phyloP scores from a whole-genome alignment of 2,888 invertebrate genomes.

The Cheilosia scutellata region DNA sequence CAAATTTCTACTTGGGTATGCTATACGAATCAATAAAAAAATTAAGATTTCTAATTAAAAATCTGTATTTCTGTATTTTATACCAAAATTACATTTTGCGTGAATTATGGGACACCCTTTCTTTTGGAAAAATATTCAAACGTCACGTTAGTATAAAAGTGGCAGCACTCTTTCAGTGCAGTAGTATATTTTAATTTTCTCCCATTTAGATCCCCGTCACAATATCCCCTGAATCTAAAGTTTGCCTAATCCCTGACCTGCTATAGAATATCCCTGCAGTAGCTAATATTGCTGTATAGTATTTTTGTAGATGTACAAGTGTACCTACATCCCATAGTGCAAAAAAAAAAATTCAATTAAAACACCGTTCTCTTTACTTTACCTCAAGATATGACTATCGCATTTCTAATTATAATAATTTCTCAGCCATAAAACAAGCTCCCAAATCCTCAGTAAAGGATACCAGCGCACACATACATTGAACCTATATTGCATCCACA shows the following conservation, averaged over 20 bases:
- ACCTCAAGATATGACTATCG: background rate
- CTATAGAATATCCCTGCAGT: background rate
- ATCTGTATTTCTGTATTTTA: too few species aligned
- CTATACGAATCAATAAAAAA: too few species aligned
- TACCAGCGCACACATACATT: background rate
- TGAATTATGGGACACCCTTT: too few species aligned
- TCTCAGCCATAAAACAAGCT: slow-evolving; percentile 6
- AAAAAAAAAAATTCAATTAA: slow-evolving; percentile 23
- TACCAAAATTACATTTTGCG: too few species aligned
- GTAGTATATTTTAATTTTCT: too few species aligned
- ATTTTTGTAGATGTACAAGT: background rate
- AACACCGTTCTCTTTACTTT: slow-evolving; percentile 15
- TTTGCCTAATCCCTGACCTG: background rate
- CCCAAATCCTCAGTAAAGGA: background rate
- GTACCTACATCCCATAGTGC: background rate
- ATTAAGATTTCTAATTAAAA: too few species aligned
- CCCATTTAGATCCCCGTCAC: too few species aligned
- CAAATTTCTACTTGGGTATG: too few species aligned
- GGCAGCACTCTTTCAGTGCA: too few species aligned
- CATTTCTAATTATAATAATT: slow-evolving; percentile 35
- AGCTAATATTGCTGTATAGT: background rate
- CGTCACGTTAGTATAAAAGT: too few species aligned
- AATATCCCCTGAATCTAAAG: background rate
- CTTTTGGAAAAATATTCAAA: too few species aligned
- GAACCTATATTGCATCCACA: background rate